Evolutionary conservation across 2,113 vertebrate species (phyloP), one percentile per base, ranked within the genome.

Genomic region (Oreocharis arfaki): DNA sequence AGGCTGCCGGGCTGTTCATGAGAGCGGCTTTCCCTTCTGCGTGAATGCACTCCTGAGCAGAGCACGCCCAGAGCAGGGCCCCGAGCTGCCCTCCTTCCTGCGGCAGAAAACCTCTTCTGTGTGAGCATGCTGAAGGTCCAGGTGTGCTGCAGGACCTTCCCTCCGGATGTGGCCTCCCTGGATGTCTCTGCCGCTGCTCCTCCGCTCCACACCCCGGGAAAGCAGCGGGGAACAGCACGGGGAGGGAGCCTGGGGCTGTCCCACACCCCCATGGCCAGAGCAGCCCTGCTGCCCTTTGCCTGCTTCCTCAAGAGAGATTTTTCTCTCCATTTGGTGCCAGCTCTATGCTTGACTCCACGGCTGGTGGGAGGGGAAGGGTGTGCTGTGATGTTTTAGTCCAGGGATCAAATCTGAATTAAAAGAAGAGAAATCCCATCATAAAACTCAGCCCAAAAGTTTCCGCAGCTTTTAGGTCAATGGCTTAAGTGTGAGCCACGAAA

Each of bases 21-120:
- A 92, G 77, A 57, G 39, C 56, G 0, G 76, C 63, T 84, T 84
- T 56, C 59, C 52, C 59, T 94, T 97, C 81, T 88, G 84, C 47
- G 0, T 93, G 96, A 93, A 79, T 52, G 44, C 89, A 24, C 73
- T 84, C 30, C 64, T 59, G 94, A 87, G 73, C 4, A 10, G 55
- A 92, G 86, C 28, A 44, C 57, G 35, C 93, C 60, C 73, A 59
- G 18, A 17, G 4, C 8, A 47, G 71, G 59, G 55, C 92, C 83
- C 77, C 53, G 18, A 4, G 49, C 78, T 59, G 52, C 46, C 90
- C 69, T 87, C 52, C 77, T 79, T 47, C 88, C 71, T 87, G 68
- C 84, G 60, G 70, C 84, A 76, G 6, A 24, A 86, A 53, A 42
- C 30, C 61, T 6, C 37, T 81, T 76, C 56, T 32, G 14, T 37